Percentiles rank a stretch among this genome's conserved stretches.
These are phyloP conservation scores for Dilophus febrilis DNA, from an alignment of 2,888 invertebrate genomes.

Conservation along the genomic window DNA sequence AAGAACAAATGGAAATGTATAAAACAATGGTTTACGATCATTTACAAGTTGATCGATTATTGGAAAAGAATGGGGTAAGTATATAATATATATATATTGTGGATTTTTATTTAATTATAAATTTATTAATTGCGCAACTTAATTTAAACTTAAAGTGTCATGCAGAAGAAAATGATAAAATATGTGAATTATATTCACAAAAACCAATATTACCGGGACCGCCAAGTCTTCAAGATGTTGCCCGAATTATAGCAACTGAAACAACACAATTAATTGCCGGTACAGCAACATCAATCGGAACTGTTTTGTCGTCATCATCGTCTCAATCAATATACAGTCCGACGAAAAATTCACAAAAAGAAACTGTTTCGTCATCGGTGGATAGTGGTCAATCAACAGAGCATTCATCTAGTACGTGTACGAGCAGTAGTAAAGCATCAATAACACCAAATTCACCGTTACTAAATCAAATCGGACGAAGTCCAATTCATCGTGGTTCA, in stretches of 20 bases:
- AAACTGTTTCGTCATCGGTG: neutral
- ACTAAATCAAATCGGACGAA: constrained; percentile 18
- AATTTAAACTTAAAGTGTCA: too few relatives aligned
- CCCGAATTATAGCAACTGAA: constrained; percentile 25
- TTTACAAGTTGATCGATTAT: constrained; percentile 54
- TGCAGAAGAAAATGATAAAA: constrained; percentile 25
- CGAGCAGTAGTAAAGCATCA: constrained; percentile 20
- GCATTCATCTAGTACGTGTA: constrained; percentile 14
- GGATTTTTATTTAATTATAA: too few relatives aligned
- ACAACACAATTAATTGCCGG: constrained; percentile 13
- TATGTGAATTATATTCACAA: constrained; percentile 25
- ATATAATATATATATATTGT: too few relatives aligned
- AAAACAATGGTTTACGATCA: constrained; percentile 57
- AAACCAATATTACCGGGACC: constrained; percentile 27
- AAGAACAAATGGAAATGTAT: constrained; percentile 77
- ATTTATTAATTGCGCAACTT: too few relatives aligned
- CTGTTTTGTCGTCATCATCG: constrained; percentile 1
- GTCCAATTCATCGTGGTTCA: constrained; percentile 31
- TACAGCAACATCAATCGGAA: too few relatives aligned
- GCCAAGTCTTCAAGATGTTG: constrained; percentile 29
- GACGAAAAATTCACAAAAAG: constrained; percentile 11
- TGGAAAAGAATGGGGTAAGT: constrained; percentile 61
- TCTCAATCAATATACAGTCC: constrained; percentile 18
- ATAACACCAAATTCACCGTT: constrained; percentile 23
- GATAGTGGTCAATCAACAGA: neutral